These are phyloP conservation scores for Panagrolaimus sp. DNA, from an alignment of 1,140 invertebrate species.

Conservation along the genomic window DNA sequence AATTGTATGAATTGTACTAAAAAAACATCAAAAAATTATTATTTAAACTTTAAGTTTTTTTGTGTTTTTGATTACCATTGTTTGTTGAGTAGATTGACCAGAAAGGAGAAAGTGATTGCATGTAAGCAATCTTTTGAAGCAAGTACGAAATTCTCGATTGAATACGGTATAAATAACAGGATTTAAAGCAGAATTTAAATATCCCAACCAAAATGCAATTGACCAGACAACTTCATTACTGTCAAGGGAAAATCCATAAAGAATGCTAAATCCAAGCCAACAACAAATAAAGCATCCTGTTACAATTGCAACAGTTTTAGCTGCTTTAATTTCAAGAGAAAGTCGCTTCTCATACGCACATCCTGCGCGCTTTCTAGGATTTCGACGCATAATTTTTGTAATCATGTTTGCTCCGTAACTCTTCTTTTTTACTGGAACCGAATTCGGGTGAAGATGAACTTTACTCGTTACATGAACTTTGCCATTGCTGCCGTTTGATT, in stretches of 20 bases:
- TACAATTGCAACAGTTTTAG: slow-evolving; percentile 81
- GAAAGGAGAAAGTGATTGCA: slow-evolving; percentile 56
- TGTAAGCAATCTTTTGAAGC: slow-evolving; percentile 56
- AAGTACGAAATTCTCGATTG: slow-evolving; percentile 56
- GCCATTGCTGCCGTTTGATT: too few species aligned
- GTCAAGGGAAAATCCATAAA: slow-evolving; percentile 73
- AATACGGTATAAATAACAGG: slow-evolving; percentile 58
- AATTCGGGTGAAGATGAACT: slow-evolving; percentile 8
- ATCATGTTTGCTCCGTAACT: slow-evolving; percentile 37
- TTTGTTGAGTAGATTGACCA: slow-evolving; percentile 28
- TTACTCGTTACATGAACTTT: too few species aligned
- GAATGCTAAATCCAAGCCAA: slow-evolving; percentile 93
- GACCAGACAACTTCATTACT: slow-evolving; percentile 55
- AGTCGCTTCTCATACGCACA: slow-evolving; percentile 59
- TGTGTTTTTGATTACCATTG: slow-evolving; percentile 29
- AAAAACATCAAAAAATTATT: slow-evolving; percentile 20
- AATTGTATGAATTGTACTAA: slow-evolving; percentile 54
- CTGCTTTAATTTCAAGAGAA: slow-evolving; percentile 65
- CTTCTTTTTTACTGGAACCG: slow-evolving; percentile 30
- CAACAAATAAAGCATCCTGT: slow-evolving; percentile 95
- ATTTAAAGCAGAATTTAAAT: slow-evolving; percentile 52
- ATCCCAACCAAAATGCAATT: slow-evolving; percentile 58
- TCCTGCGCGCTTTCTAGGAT: slow-evolving; percentile 43
- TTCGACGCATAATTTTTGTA: slow-evolving; percentile 39
- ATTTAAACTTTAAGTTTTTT: not conserved